These are phyloP conservation scores for Anas bahamensis DNA, from an alignment of 2,797 vertebrate genomes.

Conservation along the genomic window DNA sequence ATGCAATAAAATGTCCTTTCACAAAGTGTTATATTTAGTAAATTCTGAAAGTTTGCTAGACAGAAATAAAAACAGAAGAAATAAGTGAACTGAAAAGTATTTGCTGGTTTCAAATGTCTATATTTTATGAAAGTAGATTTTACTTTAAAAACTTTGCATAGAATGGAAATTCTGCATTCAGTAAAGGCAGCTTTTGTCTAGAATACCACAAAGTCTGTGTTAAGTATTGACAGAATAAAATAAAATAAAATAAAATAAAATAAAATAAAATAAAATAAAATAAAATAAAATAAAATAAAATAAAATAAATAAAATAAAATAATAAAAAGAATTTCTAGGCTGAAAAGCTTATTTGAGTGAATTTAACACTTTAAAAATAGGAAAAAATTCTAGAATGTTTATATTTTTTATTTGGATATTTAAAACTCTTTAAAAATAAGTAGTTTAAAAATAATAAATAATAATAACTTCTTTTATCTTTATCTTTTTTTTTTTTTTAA, in stretches of 20 bases:
- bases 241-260: neutral
- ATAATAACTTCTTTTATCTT: neutral
- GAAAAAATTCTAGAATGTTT: neutral
- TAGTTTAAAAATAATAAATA: neutral
- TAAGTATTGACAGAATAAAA: neutral
- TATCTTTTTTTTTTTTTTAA: neutral
- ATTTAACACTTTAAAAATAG: neutral
- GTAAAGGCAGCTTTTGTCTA: neutral
- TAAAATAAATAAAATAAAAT: neutral
- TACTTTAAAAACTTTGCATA: neutral
- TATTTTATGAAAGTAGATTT: neutral
- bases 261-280: neutral
- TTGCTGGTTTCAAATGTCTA: neutral
- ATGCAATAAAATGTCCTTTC: neutral
- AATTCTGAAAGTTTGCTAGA: neutral
- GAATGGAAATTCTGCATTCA: neutral
- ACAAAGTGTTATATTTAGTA: neutral
- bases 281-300: neutral
- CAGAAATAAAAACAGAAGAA: neutral
- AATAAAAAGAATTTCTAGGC: neutral
- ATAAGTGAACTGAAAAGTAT: neutral
- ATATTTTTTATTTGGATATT: neutral
- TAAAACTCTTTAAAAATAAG: neutral
- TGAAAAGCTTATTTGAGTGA: neutral
- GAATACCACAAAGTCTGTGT: neutral